phyloP scores from a whole-genome alignment of 2,888 invertebrate species.

The Sarcophaga rosellei region DNA sequence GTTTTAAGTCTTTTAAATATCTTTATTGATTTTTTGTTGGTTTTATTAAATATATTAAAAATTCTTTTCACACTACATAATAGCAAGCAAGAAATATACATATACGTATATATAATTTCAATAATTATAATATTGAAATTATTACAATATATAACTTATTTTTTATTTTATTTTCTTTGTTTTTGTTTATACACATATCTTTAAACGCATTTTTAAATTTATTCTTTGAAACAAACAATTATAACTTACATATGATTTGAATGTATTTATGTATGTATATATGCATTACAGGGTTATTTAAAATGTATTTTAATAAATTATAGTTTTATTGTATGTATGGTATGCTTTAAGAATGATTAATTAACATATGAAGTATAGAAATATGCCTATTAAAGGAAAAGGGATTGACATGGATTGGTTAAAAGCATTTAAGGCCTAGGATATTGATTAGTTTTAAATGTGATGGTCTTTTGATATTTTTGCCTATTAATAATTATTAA shows the following conservation, averaged over 20 bases:
- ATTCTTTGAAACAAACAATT: conserved; percentile 43
- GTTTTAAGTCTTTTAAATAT: conserved; percentile 61
- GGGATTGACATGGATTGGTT: neutral
- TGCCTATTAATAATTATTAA: conserved; percentile 23
- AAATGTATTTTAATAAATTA: conserved; percentile 32
- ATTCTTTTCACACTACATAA: conserved; percentile 68
- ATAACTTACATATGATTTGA: neutral
- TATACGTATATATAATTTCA: conserved; percentile 52
- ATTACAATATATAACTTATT: conserved; percentile 40
- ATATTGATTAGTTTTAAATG: neutral
- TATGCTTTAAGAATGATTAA: neutral
- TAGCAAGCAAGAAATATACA: conserved; percentile 66
- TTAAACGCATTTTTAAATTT: conserved; percentile 35
- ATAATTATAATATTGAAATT: conserved; percentile 62
- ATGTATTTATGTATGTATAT: conserved; percentile 9
- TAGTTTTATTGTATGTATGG: neutral
- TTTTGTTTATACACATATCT: conserved; percentile 37
- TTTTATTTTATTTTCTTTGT: neutral
- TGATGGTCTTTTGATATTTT: conserved; percentile 45
- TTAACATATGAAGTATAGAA: neutral
- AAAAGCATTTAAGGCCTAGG: neutral
- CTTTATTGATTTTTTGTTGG: conserved; percentile 61
- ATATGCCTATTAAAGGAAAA: neutral
- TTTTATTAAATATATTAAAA: conserved; percentile 69
- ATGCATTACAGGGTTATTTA: conserved; percentile 1